Evolutionary conservation across 2,113 vertebrate species (phyloP), one percentile per base, ranked within the genome.

Genomic region (Arvicanthis niloticus): DNA sequence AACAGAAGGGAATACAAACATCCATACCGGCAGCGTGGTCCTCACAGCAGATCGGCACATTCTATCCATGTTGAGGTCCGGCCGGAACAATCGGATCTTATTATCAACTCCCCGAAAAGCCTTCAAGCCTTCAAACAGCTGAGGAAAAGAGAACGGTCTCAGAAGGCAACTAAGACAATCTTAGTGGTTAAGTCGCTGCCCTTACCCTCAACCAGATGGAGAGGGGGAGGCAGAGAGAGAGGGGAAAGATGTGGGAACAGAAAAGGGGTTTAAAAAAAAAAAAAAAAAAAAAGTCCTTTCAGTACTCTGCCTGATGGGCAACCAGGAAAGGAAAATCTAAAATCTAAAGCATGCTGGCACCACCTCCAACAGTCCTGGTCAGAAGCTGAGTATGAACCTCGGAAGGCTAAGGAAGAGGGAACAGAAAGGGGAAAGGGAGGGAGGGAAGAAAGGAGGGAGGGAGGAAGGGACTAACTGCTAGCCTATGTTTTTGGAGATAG

Each of bases 41-140:
- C 99, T 98, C 40, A 77, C n/a, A 0, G 99, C 99, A 1, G 99
- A 99, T 0, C 98, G 98, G 0, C 96, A 81, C 99, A 99, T 99
- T 91, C 99, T 98, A 2, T 98, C 98, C 99, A 99, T 99, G 98
- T 99, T 99, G 81, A 99, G 98, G 84, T 98, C 85, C 0, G 99
- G 99, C 37, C 99, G 98, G 97, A 99, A 99, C 58, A 99, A 98
- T 48, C 99, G 99, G 87, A 99, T 98, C 94, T 98, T 99, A 89
- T 98, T 97, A 81, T 99, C 99, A 8, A 98, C 98, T 12, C 99
- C 99, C 40, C 99, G 98, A 88, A 99, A 99, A 0, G 98, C 99
- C 97, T 99, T 99, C 98, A 99, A 93, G 29, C 99, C 99, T 98
- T 99, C 99, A 68, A 99, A 99, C 70, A 99, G 68, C 99, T 99